Conservation (phyloP, 2,113 vertebrate species). For the Cyphomyrus plagiostoma region DNA sequence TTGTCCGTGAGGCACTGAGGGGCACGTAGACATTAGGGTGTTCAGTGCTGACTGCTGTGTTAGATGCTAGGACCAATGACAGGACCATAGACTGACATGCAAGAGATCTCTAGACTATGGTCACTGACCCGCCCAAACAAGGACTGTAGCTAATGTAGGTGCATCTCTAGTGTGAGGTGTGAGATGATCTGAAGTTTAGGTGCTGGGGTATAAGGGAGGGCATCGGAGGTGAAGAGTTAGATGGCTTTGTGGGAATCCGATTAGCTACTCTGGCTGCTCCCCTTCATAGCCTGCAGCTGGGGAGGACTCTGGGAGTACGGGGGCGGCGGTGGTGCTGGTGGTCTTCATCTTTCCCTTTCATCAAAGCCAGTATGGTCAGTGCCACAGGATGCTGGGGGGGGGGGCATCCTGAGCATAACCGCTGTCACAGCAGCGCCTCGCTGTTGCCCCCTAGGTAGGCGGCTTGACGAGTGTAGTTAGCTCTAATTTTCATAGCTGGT, state of each 20-base stretch:
- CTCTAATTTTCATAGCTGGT: constrained; percentile 2
- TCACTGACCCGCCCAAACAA: not conserved
- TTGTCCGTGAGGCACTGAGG: not conserved
- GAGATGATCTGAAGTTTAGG: not conserved
- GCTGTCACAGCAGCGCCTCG: not conserved
- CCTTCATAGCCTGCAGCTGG: not conserved
- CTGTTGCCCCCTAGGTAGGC: not conserved
- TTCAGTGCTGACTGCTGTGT: not conserved
- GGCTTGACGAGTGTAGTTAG: not conserved
- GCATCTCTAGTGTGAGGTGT: not conserved
- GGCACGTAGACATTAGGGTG: not conserved
- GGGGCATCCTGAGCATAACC: not conserved
- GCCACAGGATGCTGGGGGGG: not conserved
- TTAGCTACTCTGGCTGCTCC: not conserved
- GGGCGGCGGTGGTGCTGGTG: not conserved
- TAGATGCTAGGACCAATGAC: not conserved
- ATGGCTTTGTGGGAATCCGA: not conserved
- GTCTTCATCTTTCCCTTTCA: not conserved
- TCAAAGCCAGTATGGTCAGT: not conserved
- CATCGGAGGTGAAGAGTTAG: not conserved
- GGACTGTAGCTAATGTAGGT: not conserved
- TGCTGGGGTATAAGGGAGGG: not conserved
- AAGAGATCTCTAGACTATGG: not conserved
- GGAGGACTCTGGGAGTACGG: not conserved
- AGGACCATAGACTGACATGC: too few relatives aligned